These are phyloP conservation scores for Cheilosia vernalis DNA, from an alignment of 2,888 invertebrate genomes.

Conservation along the genomic window DNA sequence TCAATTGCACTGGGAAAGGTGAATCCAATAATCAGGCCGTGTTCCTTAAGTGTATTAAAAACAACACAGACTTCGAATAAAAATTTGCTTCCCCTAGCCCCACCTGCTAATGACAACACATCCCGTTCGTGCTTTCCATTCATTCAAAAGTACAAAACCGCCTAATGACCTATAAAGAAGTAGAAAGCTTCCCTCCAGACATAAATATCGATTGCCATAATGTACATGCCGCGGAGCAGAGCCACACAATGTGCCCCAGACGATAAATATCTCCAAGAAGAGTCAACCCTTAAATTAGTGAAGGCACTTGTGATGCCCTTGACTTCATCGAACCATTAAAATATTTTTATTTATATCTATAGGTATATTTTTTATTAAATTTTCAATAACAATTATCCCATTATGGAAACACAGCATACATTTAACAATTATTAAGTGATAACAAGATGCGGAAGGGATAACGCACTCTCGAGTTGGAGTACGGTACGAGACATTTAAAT, in stretches of 20 bases:
- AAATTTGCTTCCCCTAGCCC: background rate
- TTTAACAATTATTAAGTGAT: slow-evolving; percentile 39
- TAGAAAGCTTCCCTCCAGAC: slow-evolving; percentile 46
- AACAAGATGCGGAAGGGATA: slow-evolving; percentile 49
- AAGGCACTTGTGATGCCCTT: background rate
- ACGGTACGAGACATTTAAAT: slow-evolving; percentile 54
- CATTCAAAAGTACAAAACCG: slow-evolving; percentile 40
- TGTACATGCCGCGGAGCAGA: slow-evolving; percentile 5
- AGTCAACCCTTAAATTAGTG: slow-evolving; percentile 33
- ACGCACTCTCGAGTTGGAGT: slow-evolving; percentile 49
- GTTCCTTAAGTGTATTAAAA: no score
- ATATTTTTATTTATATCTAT: slow-evolving; percentile 2
- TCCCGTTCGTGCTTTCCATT: slow-evolving; percentile 28
- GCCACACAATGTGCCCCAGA: background rate
- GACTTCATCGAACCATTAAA: background rate
- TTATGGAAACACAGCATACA: slow-evolving; percentile 53
- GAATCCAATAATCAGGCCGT: no score
- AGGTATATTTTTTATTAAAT: slow-evolving; percentile 18
- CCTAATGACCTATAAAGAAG: slow-evolving; percentile 62
- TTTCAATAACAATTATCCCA: slow-evolving; percentile 43
- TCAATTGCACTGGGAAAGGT: no score
- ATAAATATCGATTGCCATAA: slow-evolving; percentile 32
- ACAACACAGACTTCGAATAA: no score
- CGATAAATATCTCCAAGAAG: slow-evolving; percentile 4
- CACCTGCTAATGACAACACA: slow-evolving; percentile 1